These are phyloP conservation scores for Leptopterna dolabrata DNA, from an alignment of 2,888 invertebrate genomes.

Conservation along the genomic window DNA sequence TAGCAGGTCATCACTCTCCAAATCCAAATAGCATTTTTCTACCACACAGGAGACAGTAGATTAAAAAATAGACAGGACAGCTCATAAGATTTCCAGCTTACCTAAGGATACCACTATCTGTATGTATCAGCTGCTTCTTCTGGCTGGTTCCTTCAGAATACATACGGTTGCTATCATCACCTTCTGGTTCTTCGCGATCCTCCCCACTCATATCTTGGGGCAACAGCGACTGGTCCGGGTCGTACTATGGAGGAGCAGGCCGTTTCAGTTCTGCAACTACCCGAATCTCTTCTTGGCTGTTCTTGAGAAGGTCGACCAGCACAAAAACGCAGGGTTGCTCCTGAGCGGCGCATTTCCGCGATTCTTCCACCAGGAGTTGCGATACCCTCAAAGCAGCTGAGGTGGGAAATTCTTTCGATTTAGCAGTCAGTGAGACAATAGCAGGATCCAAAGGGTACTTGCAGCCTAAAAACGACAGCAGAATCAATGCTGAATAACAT, in stretches of 20 bases:
- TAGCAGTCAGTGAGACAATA: slow-evolving; percentile 76
- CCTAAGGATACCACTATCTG: slow-evolving; percentile 3
- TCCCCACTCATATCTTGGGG: background rate
- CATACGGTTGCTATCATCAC: slow-evolving; percentile 67
- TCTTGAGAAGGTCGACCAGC: slow-evolving; percentile 75
- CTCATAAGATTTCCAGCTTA: background rate
- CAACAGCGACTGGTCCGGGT: slow-evolving; percentile 56
- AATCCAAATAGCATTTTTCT: too few species aligned
- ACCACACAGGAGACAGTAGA: too few species aligned
- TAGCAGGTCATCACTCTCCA: too few species aligned
- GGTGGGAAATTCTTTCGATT: slow-evolving; percentile 72
- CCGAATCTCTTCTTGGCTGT: slow-evolving; percentile 74
- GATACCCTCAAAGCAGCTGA: slow-evolving; percentile 76
- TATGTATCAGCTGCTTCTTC: slow-evolving; percentile 34
- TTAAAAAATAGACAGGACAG: too few species aligned
- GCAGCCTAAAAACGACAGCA: slow-evolving; percentile 66
- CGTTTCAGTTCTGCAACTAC: slow-evolving; percentile 72
- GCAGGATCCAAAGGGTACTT: slow-evolving; percentile 82
- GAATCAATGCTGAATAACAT: too few species aligned
- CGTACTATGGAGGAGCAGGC: slow-evolving; percentile 54
- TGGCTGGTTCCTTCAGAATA: slow-evolving; percentile 32
- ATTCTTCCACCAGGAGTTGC: slow-evolving; percentile 76
- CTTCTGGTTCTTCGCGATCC: slow-evolving; percentile 2
- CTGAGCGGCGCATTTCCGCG: slow-evolving; percentile 73
- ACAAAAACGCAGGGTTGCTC: slow-evolving; percentile 81